A percentile compares a stretch with the other conserved stretches of the same genome.
These are phyloP conservation scores for Dynastes grantii DNA, from an alignment of 2,888 invertebrate genomes.

Conservation along the genomic window DNA sequence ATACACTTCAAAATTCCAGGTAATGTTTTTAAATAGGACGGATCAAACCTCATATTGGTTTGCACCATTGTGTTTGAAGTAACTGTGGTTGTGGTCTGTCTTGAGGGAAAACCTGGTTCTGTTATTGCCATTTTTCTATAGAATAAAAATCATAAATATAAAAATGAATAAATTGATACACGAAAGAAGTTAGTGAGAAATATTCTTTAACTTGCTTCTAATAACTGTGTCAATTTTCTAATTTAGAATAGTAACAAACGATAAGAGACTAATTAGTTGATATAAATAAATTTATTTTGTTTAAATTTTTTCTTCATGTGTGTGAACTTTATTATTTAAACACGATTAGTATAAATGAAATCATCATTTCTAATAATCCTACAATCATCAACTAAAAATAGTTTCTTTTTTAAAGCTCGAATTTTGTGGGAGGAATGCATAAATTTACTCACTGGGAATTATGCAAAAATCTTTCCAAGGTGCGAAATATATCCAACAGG, in stretches of 20 bases:
- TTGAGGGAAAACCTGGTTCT: constrained; percentile 82
- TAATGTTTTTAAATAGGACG: constrained; percentile 78
- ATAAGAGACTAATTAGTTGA: too few species aligned
- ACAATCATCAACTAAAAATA: constrained; percentile 3
- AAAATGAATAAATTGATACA: background rate
- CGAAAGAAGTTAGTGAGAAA: background rate
- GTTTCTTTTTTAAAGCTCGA: background rate
- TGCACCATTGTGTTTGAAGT: constrained; percentile 81
- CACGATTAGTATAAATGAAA: background rate
- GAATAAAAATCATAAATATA: background rate
- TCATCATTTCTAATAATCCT: background rate
- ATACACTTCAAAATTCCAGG: constrained; percentile 85
- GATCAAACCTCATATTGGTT: constrained; percentile 84
- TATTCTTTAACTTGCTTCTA: background rate
- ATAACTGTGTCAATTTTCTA: background rate
- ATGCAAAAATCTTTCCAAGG: too few species aligned
- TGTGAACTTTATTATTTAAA: too few species aligned
- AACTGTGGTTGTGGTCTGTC: constrained; percentile 82
- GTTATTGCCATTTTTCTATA: constrained; percentile 60
- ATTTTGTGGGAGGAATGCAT: constrained; percentile 26
- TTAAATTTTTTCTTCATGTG: too few species aligned
- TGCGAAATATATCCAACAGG: too few species aligned
- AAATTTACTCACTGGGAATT: too few species aligned
- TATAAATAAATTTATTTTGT: too few species aligned
- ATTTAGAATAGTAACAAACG: too few species aligned